Conservation (phyloP, 2,797 vertebrate genomes). For the Lateolabrax maculatus region DNA sequence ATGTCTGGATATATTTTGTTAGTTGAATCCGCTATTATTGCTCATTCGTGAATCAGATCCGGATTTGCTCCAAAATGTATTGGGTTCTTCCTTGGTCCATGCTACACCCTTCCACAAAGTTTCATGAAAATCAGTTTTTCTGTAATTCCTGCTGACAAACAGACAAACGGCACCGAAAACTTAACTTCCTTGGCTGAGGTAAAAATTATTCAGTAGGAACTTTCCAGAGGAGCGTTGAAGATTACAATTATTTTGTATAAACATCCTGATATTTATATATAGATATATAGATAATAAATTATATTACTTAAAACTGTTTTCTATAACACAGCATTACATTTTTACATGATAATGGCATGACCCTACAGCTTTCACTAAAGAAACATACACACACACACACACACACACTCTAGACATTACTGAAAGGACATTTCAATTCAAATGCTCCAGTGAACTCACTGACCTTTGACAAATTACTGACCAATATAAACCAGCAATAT, state of each 20-base stretch:
- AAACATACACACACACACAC: background rate
- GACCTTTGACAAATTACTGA: constrained; percentile 49
- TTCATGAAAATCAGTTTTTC: too few relatives aligned
- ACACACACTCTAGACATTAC: constrained; percentile 2
- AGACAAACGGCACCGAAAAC: too few relatives aligned
- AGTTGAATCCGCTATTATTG: too few relatives aligned
- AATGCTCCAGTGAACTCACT: constrained; percentile 32
- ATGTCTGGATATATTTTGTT: too few relatives aligned
- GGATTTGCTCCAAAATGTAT: too few relatives aligned
- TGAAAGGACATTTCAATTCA: constrained; percentile 30
- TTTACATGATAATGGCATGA: background rate
- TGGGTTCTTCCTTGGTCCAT: too few relatives aligned
- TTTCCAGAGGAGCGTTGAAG: background rate
- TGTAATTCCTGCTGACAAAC: too few relatives aligned
- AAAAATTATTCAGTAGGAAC: background rate
- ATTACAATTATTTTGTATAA: background rate
- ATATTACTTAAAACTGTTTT: background rate
- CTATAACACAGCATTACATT: background rate
- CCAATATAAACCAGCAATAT: constrained; percentile 30
- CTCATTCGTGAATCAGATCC: too few relatives aligned
- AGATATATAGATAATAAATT: background rate
- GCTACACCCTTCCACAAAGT: too few relatives aligned
- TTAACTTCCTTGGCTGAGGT: too few relatives aligned
- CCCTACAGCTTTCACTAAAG: too few relatives aligned
- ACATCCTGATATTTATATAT: too few relatives aligned